Percentiles rank a stretch among this genome's conserved stretches.
Evolutionary conservation across 2,797 vertebrate species (phyloP).

Genomic region (Myioborus melanocephalus): DNA sequence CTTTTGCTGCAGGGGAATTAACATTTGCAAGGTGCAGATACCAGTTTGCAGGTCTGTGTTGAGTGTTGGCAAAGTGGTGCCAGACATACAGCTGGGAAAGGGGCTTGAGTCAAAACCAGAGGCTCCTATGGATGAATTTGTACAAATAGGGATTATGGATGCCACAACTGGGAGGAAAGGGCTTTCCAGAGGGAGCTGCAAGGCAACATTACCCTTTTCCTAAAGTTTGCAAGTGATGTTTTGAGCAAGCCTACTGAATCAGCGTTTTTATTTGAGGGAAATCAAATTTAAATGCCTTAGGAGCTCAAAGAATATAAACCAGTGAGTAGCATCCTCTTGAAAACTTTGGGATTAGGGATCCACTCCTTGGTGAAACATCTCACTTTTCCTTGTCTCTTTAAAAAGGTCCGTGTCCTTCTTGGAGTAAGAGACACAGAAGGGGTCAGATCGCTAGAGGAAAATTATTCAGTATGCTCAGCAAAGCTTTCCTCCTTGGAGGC

Average conservation of each 20-base stretch:
- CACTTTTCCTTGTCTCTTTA: neutral
- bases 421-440: neutral
- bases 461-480: neutral
- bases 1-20: neutral
- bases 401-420: neutral
- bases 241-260: neutral
- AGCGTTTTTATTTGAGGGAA: neutral
- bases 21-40: neutral
- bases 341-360: neutral
- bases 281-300: neutral
- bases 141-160: neutral
- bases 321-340: neutral
- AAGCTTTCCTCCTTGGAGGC: neutral
- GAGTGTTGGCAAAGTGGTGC: neutral
- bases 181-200: neutral
- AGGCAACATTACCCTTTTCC: neutral
- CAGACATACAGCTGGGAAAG: accelerated
- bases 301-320: neutral
- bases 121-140: neutral
- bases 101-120: neutral
- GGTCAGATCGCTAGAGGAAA: neutral
- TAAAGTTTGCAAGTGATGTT: neutral
- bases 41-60: neutral
- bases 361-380: neutral
- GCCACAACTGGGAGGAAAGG: neutral